Evolutionary conservation across 2,797 vertebrate species (phyloP).

Genomic region (Catostomus latipinnis): DNA sequence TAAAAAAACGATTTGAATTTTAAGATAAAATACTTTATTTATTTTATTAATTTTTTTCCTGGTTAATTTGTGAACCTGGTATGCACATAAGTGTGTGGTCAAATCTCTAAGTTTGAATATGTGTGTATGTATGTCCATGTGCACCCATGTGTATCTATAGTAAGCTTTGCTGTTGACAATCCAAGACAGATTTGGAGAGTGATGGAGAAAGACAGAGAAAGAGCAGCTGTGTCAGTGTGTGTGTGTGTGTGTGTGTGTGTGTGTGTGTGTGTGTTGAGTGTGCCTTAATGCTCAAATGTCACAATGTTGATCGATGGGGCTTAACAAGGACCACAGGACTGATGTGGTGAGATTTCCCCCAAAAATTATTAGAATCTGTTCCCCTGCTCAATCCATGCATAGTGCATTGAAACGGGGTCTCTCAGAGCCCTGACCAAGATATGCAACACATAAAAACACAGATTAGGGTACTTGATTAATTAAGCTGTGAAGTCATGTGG

Average conservation of each 20-base stretch:
- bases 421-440: neutral
- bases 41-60: too few relatives aligned
- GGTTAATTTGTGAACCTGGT: too few relatives aligned
- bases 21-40: too few relatives aligned
- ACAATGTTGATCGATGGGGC: slow-evolving; percentile 78
- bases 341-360: slow-evolving; percentile 68
- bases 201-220: slow-evolving; percentile 52
- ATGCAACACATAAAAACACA: neutral
- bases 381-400: slow-evolving; percentile 22
- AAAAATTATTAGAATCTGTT: slow-evolving; percentile 44
- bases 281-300: slow-evolving; percentile 81
- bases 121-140: neutral
- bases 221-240: slow-evolving; percentile 47
- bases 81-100: too few relatives aligned
- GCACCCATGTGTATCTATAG: slow-evolving; percentile 39
- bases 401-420: slow-evolving; percentile 29
- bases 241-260: slow-evolving; percentile 57
- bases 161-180: slow-evolving; percentile 45
- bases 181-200: slow-evolving; percentile 48
- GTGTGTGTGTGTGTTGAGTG: slow-evolving; percentile 52
- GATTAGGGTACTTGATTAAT: slow-evolving; percentile 8
- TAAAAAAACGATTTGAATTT: too few relatives aligned
- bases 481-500: neutral
- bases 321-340: slow-evolving; percentile 79
- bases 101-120: slow-evolving; percentile 20